Base-by-base conservation (phyloP, 2,888 invertebrate genomes). In the Drosophila neoperkinsi region DNA sequence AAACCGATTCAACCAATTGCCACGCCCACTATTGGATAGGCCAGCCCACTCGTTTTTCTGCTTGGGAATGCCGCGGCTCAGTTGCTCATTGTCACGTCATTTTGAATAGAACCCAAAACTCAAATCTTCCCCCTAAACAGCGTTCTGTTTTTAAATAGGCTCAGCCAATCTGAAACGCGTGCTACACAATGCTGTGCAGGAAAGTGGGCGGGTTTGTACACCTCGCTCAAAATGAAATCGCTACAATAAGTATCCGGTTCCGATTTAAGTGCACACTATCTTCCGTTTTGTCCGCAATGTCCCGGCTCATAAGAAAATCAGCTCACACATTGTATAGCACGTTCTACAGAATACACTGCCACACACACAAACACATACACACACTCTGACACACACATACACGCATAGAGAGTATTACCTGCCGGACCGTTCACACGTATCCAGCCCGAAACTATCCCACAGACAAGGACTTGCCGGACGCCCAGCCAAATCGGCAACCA, bases 31-130 rank as follows among this genome's bases (percentile, higher is more conserved):
- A 28, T 64, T 52, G 30, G 56, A 33, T 71, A 49, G 52, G 25
- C 36, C 36, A 52, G 65, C 65, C 51, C 49, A 51, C 63, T 56
- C 69, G 58, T 66, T 67, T 52, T 90, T 90, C 90, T 90, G 90
- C 90, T 90, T 90, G 91, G 90, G 90, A 87, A 84, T 84, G 77
- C 65, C 79, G 75, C 68, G 62, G 52, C 56, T 65, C 50, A 53
- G 65, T 53, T 62, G 61, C 56, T 31, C 41, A 56, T 58, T 64
- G 65, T 62, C 46, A 53, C 46, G 18, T 34, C 46, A 56, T 56
- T 63, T 55, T 49, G 59, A 49, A 60, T 66, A 64, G 46, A 68
- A 62, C 28, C 33, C 53, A 56, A 46, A 52, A 57, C 46, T 49
- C 11, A 63, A 18, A 50, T 30, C 21, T 21, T 16, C 11, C 38